Evolutionary conservation across 2,797 vertebrate species (phyloP).

Genomic region (Pygocentrus nattereri): DNA sequence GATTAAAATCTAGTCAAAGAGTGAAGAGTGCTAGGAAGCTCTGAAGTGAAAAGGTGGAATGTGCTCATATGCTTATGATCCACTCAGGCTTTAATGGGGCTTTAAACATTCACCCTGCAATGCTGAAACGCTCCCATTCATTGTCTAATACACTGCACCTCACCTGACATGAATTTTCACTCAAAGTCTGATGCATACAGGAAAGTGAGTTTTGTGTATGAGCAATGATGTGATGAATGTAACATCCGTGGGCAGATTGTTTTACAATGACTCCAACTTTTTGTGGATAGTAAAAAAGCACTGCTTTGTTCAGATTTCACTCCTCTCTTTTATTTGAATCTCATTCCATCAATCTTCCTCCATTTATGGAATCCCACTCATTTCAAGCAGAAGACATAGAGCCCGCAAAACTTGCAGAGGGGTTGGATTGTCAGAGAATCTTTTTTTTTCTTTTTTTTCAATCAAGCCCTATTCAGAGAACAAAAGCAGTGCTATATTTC

Average conservation of each 20-base stretch:
- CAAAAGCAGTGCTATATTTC: constrained; percentile 69
- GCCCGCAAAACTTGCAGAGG: constrained; percentile 69
- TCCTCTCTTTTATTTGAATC: constrained; percentile 64
- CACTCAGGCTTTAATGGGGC: not conserved
- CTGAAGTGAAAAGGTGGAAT: too few species aligned
- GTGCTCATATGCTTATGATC: not conserved
- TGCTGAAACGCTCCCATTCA: not conserved
- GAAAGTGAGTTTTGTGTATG: not conserved
- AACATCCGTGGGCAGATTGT: constrained; percentile 53
- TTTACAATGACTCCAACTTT: constrained; percentile 65
- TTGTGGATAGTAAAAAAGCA: constrained; percentile 35
- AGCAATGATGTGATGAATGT: not conserved
- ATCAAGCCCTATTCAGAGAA: constrained; percentile 70
- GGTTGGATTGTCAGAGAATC: constrained; percentile 74
- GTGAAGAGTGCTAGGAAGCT: too few species aligned
- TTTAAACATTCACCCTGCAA: not conserved
- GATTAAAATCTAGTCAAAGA: too few species aligned
- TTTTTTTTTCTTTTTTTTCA: constrained; percentile 58
- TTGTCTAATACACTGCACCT: not conserved
- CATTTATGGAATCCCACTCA: constrained; percentile 37
- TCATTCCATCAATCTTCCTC: constrained; percentile 71
- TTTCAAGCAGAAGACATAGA: constrained; percentile 67
- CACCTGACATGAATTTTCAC: not conserved
- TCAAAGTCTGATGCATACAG: not conserved
- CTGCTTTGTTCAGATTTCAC: constrained; percentile 64